phyloP scores from a whole-genome alignment of 2,113 vertebrate genomes.

The Perognathus longimembris region DNA sequence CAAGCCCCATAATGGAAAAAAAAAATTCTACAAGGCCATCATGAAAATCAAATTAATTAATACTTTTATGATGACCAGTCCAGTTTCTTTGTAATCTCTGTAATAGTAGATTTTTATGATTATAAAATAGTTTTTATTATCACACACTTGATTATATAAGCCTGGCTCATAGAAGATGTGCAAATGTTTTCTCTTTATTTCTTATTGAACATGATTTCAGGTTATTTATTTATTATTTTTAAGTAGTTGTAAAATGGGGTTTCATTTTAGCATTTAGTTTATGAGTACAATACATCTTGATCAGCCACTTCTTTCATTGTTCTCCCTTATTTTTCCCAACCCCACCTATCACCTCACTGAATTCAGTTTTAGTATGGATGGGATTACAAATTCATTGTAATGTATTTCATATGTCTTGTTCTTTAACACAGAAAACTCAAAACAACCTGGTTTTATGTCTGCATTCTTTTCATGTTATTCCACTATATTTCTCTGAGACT shows the following conservation, averaged over 20 bases:
- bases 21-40: constrained; percentile 11
- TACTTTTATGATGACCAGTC: background rate
- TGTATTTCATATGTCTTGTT: background rate
- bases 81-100: background rate
- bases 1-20: too few species aligned
- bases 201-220: background rate
- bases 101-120: background rate
- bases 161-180: background rate
- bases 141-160: constrained; percentile 21
- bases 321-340: too few species aligned
- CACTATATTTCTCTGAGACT: background rate
- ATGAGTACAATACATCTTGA: too few species aligned
- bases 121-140: constrained; percentile 18
- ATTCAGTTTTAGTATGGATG: background rate
- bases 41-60: background rate
- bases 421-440: background rate
- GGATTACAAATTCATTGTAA: constrained; percentile 25
- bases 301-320: too few species aligned
- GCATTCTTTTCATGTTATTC: background rate
- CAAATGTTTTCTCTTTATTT: constrained; percentile 10
- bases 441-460: constrained; percentile 21
- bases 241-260: too few species aligned
- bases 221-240: too few species aligned
- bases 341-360: background rate
- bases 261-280: too few species aligned